Evolutionary conservation across 2,888 invertebrate species (phyloP).

Genomic region (Pilophorus perplexus): DNA sequence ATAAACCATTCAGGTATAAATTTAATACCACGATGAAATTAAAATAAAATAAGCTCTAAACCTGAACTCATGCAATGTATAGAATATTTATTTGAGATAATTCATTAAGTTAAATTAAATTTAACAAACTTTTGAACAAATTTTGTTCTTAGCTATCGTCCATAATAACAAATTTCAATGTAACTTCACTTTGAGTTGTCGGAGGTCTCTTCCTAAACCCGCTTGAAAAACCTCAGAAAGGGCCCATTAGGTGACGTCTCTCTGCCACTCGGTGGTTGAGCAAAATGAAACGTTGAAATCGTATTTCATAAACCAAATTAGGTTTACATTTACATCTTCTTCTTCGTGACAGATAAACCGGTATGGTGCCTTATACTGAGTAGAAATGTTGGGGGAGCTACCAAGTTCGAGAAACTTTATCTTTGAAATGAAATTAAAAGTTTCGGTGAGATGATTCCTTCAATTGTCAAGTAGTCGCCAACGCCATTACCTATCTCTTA

Average conservation of each 20-base stretch:
- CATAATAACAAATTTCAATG: no score
- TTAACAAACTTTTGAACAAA: no score
- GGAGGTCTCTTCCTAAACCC: no score
- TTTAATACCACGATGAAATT: no score
- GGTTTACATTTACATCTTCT: slow-evolving; percentile 34
- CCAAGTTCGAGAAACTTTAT: slow-evolving; percentile 19
- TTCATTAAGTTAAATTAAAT: no score
- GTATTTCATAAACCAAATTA: slow-evolving; percentile 21
- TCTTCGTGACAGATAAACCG: slow-evolving; percentile 25
- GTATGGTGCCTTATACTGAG: slow-evolving; percentile 24
- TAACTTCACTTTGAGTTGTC: no score
- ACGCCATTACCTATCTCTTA: slow-evolving; percentile 28
- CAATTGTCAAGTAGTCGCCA: slow-evolving; percentile 29
- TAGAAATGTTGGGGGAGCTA: slow-evolving; percentile 8
- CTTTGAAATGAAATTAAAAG: slow-evolving; percentile 24
- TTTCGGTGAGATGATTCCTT: slow-evolving; percentile 29
- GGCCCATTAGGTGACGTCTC: slow-evolving; percentile 8
- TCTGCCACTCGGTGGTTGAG: neutral
- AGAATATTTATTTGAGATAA: no score
- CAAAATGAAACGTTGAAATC: neutral
- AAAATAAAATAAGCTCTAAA: no score
- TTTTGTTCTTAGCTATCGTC: no score
- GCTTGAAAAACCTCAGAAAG: no score
- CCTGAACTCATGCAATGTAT: no score
- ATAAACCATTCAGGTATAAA: no score